Evolutionary conservation across 2,888 invertebrate genomes (phyloP).

Genomic region (Amblyteles armatorius): DNA sequence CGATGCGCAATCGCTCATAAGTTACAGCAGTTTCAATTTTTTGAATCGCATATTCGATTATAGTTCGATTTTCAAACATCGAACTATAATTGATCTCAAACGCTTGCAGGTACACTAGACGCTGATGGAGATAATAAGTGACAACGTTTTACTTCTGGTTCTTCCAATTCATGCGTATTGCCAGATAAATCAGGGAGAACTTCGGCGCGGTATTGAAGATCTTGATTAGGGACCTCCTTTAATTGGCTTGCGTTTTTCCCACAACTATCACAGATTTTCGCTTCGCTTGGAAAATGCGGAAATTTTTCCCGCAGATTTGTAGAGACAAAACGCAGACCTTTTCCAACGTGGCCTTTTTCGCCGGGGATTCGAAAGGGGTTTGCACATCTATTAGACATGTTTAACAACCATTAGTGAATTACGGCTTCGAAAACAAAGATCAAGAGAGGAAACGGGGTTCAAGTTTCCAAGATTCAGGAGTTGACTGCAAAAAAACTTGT

Average conservation of each 20-base stretch:
- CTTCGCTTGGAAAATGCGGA: constrained; percentile 9
- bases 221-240: constrained; percentile 8
- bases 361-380: constrained; percentile 17
- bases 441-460: constrained; percentile 28
- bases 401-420: constrained; percentile 25
- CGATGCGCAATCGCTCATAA: too few relatives aligned
- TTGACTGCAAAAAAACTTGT: constrained; percentile 18
- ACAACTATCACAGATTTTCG: constrained; percentile 24
- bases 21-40: too few relatives aligned
- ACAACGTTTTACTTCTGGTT: too few relatives aligned
- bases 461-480: constrained; percentile 28
- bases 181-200: constrained; percentile 14
- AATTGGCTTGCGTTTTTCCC: constrained; percentile 15
- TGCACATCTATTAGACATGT: constrained; percentile 28
- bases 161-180: too few relatives aligned
- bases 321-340: constrained; percentile 13
- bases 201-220: constrained; percentile 1
- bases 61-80: too few relatives aligned
- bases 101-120: too few relatives aligned
- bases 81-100: too few relatives aligned
- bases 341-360: constrained; percentile 32
- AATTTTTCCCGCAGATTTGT: constrained; percentile 3
- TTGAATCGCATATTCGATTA: too few relatives aligned
- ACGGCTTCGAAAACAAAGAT: constrained; percentile 15
- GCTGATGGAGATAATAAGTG: too few relatives aligned